Base-by-base conservation (phyloP, 2,888 invertebrate genomes). In the Diaphora mendica region DNA sequence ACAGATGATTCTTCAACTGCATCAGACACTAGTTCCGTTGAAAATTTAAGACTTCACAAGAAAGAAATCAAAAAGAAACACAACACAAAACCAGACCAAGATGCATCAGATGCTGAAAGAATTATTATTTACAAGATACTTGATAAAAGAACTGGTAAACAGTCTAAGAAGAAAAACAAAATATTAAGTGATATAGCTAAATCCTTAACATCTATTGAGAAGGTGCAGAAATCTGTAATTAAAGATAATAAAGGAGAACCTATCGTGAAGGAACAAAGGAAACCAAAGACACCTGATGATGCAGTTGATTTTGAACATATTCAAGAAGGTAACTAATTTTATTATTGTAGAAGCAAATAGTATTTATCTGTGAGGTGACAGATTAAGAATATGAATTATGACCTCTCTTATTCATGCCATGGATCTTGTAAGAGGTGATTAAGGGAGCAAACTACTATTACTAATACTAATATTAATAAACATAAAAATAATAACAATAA, bases 81-180 rank as follows among this genome's bases (percentile, higher is more conserved):
- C 77, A 71, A 64, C 33, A 74, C 78, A 55, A 76, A 77, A 70
- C 81, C 75, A 15, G 84, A 86, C n/a, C 75, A 83, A 3, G 87
- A 88, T 67, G 69, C 90, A 3, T 90, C 92, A 30, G 93, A 94
- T 79, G 90, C 93, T 0, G 94, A 95, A 69, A 91, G 91, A 84
- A 94, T 95, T 73, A 91, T 95, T 64, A 92, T 95, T 78, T 95
- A 94, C 81, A 94, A 95, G 83, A 91, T 95, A 67, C 80, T 94
- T 8, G 91, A 94, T 72, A 86, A 91, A 0, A 92, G 90, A 84
- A 82, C 79, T 62, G 86, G 86, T 26, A 91, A 90, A 73, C 87
- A 86, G 23, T 77, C 82, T 5, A 87, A 84, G 70, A 88, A 81
- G 68, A 88, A 87, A 64, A 75, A 82, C 0, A 89, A 90, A 79